These are phyloP conservation scores for Dascyllus trimaculatus DNA, from an alignment of 2,113 vertebrate species.

Conservation along the genomic window DNA sequence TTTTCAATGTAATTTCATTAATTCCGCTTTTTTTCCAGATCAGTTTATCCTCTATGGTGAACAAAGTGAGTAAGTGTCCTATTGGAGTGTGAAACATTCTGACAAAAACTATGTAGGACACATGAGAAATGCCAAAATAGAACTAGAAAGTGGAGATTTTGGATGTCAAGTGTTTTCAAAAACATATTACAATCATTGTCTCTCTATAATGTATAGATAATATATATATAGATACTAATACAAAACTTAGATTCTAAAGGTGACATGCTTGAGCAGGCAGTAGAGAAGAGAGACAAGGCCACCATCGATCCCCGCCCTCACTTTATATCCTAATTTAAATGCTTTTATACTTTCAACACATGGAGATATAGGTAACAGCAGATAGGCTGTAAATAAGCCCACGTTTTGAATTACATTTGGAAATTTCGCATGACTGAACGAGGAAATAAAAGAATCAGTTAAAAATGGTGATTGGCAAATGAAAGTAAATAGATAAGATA, in stretches of 20 bases:
- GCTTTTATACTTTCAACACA: slow-evolving; percentile 44
- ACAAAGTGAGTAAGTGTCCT: slow-evolving; percentile 14
- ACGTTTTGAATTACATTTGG: slow-evolving; percentile 23
- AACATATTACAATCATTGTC: slow-evolving; percentile 70
- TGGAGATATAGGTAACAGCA: slow-evolving; percentile 36
- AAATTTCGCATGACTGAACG: slow-evolving; percentile 17
- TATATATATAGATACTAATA: slow-evolving; percentile 66
- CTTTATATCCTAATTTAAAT: slow-evolving; percentile 46
- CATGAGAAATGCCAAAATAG: slow-evolving; percentile 14
- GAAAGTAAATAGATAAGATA: slow-evolving; percentile 46
- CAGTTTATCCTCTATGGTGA: slow-evolving; percentile 1
- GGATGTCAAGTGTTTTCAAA: slow-evolving; percentile 51
- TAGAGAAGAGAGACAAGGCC: slow-evolving; percentile 60
- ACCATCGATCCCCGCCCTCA: background rate
- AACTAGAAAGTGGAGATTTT: slow-evolving; percentile 24
- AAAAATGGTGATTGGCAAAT: slow-evolving; percentile 40
- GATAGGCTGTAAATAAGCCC: slow-evolving; percentile 23
- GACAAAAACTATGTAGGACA: background rate
- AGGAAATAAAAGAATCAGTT: slow-evolving; percentile 20
- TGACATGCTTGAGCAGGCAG: slow-evolving; percentile 72
- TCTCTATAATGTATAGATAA: slow-evolving; percentile 63
- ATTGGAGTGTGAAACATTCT: slow-evolving; percentile 14
- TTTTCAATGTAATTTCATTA: slow-evolving; percentile 17
- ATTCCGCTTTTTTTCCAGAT: slow-evolving; percentile 10
- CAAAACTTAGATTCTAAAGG: slow-evolving; percentile 63